Evolutionary conservation across 2,797 vertebrate genomes (phyloP).

Genomic region (Staurois parvus): DNA sequence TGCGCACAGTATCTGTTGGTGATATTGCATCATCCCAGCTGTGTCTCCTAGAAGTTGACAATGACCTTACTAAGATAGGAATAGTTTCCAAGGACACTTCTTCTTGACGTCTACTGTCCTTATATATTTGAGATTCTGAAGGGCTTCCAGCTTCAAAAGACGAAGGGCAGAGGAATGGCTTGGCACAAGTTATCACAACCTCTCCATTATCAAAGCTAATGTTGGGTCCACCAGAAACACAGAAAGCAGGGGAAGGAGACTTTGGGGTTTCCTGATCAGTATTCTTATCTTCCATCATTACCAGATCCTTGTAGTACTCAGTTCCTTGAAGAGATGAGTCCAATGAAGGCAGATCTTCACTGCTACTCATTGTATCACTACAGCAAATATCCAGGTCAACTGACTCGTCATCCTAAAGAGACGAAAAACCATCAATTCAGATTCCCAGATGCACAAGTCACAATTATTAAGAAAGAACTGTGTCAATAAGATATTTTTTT

Average conservation of each 20-base stretch:
- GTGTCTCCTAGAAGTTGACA: constrained; percentile 84
- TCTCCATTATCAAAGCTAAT: constrained; percentile 41
- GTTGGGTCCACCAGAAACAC: constrained; percentile 32
- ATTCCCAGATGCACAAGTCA: not conserved
- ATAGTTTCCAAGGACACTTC: constrained; percentile 71
- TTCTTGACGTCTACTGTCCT: constrained; percentile 63
- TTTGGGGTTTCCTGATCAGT: rapidly evolving
- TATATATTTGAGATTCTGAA: constrained; percentile 16
- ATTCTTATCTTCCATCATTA: constrained; percentile 60
- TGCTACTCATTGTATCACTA: constrained; percentile 74
- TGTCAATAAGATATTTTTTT: not conserved
- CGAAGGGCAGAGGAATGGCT: constrained; percentile 7
- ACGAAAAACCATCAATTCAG: not conserved
- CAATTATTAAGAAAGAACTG: no score
- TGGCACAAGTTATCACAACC: constrained; percentile 62
- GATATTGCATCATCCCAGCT: constrained; percentile 88
- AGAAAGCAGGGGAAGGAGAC: not conserved
- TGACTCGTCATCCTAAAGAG: constrained; percentile 79
- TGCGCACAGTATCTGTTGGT: constrained; percentile 79
- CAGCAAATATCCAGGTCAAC: constrained; percentile 75
- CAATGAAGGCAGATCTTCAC: constrained; percentile 82
- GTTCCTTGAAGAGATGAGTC: constrained; percentile 81
- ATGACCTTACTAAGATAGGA: constrained; percentile 79
- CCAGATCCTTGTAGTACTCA: constrained; percentile 86
- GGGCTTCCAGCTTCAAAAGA: constrained; percentile 43